Conservation (phyloP, 2,797 vertebrate genomes). For the Peromyscus eremicus region DNA sequence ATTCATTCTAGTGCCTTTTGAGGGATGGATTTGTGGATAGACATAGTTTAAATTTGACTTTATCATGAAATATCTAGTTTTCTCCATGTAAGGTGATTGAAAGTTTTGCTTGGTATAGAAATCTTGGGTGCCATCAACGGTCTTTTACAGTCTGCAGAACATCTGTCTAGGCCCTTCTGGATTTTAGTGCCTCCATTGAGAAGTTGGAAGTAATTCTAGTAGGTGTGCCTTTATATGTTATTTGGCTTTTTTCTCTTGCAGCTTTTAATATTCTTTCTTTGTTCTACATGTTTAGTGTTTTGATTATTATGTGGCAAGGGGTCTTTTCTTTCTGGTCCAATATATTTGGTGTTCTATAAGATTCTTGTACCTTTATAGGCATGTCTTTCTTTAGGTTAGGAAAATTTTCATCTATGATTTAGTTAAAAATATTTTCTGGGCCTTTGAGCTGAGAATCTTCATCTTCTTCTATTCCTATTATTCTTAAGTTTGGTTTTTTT, state of each 20-base stretch:
- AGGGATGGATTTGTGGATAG: background rate
- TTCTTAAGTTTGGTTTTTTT: background rate
- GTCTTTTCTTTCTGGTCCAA: background rate
- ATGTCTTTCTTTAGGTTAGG: background rate
- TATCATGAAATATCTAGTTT: background rate
- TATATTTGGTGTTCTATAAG: background rate
- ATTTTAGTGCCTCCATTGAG: background rate
- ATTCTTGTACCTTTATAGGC: background rate
- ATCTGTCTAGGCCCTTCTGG: background rate
- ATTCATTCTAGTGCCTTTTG: background rate
- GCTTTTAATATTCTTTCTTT: background rate
- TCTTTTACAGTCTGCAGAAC: background rate
- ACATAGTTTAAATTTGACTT: background rate
- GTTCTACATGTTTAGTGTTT: background rate
- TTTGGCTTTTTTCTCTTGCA: background rate
- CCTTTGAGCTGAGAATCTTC: background rate
- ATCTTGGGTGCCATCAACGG: background rate
- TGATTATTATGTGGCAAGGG: background rate
- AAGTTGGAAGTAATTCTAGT: background rate
- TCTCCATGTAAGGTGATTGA: background rate
- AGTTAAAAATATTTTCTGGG: background rate
- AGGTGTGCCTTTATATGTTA: background rate
- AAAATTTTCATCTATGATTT: background rate
- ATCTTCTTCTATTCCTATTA: background rate
- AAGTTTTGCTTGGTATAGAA: background rate